phyloP scores from a whole-genome alignment of 1,140 invertebrate species.

The Drosophila grimshawi region DNA sequence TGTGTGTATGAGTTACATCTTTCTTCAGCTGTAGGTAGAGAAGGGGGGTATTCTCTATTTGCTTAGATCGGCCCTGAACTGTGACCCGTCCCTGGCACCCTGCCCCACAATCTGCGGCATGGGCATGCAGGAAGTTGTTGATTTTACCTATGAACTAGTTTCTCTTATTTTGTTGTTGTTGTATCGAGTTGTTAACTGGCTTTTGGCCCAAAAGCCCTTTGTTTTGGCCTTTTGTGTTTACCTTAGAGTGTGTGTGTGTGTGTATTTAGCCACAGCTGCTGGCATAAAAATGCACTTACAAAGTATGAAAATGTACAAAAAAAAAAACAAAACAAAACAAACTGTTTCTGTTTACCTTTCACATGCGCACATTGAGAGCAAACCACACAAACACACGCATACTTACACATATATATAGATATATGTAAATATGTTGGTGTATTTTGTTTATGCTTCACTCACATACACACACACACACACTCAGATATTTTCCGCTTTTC shows the following conservation, averaged over 20 bases:
- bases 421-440: background rate
- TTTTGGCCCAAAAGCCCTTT: slow-evolving; percentile 50
- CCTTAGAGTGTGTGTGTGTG: slow-evolving; percentile 21
- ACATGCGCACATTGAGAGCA: slow-evolving; percentile 42
- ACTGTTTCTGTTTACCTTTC: slow-evolving; percentile 73
- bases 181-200: background rate
- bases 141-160: slow-evolving; percentile 30
- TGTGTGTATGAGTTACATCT: slow-evolving; percentile 56
- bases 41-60: background rate
- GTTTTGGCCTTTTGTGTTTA: slow-evolving; percentile 47
- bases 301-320: slow-evolving; percentile 18
- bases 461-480: slow-evolving; percentile 21
- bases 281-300: slow-evolving; percentile 57
- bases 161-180: slow-evolving; percentile 1
- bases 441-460: slow-evolving; percentile 31
- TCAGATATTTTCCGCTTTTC: slow-evolving; percentile 1
- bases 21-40: slow-evolving; percentile 8
- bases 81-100: slow-evolving; percentile 18
- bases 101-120: background rate
- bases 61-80: slow-evolving; percentile 34
- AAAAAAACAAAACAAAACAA: background rate
- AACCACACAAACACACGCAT: slow-evolving; percentile 23
- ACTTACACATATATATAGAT: background rate
- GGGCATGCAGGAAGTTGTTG: slow-evolving; percentile 46
- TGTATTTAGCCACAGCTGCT: slow-evolving; percentile 51